A percentile compares a stretch with the other conserved stretches of the same genome.
Evolutionary conservation across 2,113 vertebrate genomes (phyloP).

Genomic region (Fukomys damarensis): DNA sequence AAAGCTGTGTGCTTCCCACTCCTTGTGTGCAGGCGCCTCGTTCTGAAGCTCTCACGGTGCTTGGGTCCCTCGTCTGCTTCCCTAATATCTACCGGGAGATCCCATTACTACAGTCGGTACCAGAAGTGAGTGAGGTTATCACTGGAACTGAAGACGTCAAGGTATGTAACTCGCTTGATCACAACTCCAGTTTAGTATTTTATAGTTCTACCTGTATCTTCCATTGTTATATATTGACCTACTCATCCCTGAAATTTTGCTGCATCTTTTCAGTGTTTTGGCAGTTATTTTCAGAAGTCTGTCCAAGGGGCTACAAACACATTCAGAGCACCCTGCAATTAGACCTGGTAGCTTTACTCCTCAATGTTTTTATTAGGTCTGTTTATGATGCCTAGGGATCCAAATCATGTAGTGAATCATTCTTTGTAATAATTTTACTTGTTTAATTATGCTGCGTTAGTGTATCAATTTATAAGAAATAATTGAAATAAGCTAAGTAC

Average conservation of each 20-base stretch:
- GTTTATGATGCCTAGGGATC: conserved; percentile 57
- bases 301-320: not conserved
- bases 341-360: conserved; percentile 12
- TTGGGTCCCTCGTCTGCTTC: conserved; percentile 97
- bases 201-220: not conserved
- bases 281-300: not conserved
- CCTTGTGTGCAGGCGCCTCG: conserved; percentile 90
- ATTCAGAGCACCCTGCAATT: not conserved
- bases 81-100: conserved; percentile 95
- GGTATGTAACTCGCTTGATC: conserved; percentile 83
- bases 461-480: conserved; percentile 56
- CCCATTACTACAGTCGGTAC: conserved; percentile 86
- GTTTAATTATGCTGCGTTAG: conserved; percentile 52
- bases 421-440: conserved; percentile 60
- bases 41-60: conserved; percentile 94
- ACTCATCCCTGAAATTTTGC: conserved; percentile 21
- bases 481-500: conserved; percentile 45
- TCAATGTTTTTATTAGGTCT: conserved; percentile 43
- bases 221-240: conserved; percentile 2
- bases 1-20: not conserved
- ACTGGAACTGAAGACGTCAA: conserved; percentile 91
- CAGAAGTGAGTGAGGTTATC: conserved; percentile 85
- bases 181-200: not conserved
- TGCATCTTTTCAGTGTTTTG: conserved; percentile 30
- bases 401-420: conserved; percentile 52